Percentiles rank a stretch among this genome's conserved stretches.
phyloP scores from a whole-genome alignment of 2,888 invertebrate genomes.

The Epinotia demarniana region DNA sequence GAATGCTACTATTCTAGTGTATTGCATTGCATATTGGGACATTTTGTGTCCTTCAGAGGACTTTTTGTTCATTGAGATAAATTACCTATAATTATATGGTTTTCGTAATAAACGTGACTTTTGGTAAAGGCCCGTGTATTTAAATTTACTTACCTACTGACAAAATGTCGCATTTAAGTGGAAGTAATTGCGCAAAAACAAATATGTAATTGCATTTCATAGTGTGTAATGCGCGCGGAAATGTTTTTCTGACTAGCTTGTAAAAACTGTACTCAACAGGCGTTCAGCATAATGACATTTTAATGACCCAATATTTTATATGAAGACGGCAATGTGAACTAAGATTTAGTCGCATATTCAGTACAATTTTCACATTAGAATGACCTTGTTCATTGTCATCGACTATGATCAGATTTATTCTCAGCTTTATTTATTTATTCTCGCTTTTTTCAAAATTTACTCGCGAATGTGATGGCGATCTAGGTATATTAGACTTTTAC shows the following conservation, averaged over 20 bases:
- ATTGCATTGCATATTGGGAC: too few species aligned
- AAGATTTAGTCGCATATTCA: conserved; percentile 6
- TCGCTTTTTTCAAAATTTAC: neutral
- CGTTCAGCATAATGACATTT: conserved; percentile 64
- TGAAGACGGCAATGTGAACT: conserved; percentile 54
- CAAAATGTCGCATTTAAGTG: conserved; percentile 16
- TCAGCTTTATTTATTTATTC: neutral
- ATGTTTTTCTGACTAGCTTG: conserved; percentile 54
- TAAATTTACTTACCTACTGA: neutral
- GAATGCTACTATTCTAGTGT: too few species aligned
- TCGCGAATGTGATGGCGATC: neutral
- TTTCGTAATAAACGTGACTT: neutral
- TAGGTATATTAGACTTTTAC: too few species aligned
- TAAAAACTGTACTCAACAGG: conserved; percentile 55
- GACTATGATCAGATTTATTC: conserved; percentile 4
- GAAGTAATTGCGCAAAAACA: conserved; percentile 49
- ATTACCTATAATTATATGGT: neutral
- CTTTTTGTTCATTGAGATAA: neutral
- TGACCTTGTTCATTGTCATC: conserved; percentile 12
- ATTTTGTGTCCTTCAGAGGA: too few species aligned
- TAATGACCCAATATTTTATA: conserved; percentile 61
- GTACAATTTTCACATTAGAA: conserved; percentile 18
- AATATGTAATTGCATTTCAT: conserved; percentile 54
- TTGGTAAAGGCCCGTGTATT: neutral
- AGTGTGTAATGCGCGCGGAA: conserved; percentile 52